A percentile compares a stretch with the other conserved stretches of the same genome.
Evolutionary conservation across 2,113 vertebrate species (phyloP).

Genomic region (Echinops telfairi): DNA sequence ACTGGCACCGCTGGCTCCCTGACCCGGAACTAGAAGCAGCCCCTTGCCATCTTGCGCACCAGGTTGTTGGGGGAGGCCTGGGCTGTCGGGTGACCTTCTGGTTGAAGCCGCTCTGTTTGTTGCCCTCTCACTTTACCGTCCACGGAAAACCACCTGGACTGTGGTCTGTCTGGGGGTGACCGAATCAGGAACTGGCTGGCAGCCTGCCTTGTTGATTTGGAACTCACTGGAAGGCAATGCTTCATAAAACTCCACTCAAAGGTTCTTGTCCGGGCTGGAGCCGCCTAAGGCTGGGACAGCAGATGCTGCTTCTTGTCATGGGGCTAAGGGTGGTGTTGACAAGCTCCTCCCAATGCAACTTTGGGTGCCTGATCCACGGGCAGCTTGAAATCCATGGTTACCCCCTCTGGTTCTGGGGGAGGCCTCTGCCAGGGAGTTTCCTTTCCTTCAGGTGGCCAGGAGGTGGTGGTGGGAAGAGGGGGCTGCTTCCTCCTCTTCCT

Average conservation of each 20-base stretch:
- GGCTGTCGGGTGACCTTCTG: constrained; percentile 86
- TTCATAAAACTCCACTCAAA: constrained; percentile 93
- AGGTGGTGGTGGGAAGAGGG: background rate
- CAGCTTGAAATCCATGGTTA: constrained; percentile 93
- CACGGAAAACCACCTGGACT: too few relatives aligned
- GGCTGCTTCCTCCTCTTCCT: background rate
- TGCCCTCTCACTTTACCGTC: too few relatives aligned
- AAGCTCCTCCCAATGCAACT: constrained; percentile 82
- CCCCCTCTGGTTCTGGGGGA: constrained; percentile 43
- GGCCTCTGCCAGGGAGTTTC: background rate
- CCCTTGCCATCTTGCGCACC: constrained; percentile 97
- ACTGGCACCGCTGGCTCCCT: too few relatives aligned
- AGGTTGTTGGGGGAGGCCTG: constrained; percentile 94
- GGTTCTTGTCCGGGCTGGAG: constrained; percentile 92
- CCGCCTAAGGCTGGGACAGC: constrained; percentile 82
- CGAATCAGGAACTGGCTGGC: constrained; percentile 91
- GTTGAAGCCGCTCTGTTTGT: constrained; percentile 93
- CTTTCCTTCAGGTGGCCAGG: background rate
- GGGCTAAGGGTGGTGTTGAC: constrained; percentile 97
- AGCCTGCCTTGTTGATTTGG: constrained; percentile 92
- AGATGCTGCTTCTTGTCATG: constrained; percentile 97
- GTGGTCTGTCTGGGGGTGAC: too few relatives aligned
- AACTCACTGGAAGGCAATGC: constrained; percentile 97
- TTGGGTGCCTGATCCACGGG: constrained; percentile 89
- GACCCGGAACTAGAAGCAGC: too few relatives aligned